These are phyloP conservation scores for Zeuzera pyrina DNA, from an alignment of 2,888 invertebrate genomes.

Conservation along the genomic window DNA sequence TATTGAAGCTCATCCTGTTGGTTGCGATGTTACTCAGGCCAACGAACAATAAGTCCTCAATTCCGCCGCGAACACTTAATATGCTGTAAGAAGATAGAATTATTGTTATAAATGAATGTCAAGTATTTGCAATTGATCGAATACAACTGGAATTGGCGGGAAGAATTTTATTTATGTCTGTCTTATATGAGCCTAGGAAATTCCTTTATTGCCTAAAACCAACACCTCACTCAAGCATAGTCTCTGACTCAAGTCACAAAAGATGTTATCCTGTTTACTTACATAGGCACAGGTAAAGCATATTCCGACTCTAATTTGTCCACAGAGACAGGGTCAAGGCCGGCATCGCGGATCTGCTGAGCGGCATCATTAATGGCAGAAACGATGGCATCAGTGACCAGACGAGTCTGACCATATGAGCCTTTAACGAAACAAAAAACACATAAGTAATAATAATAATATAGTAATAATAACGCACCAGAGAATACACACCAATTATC, in stretches of 20 bases:
- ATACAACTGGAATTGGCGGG: too few species aligned
- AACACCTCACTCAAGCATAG: too few species aligned
- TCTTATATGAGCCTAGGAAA: too few species aligned
- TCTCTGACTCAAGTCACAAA: too few species aligned
- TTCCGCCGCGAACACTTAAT: slow-evolving; percentile 17
- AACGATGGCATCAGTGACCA: slow-evolving; percentile 16
- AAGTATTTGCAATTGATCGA: too few species aligned
- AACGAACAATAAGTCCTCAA: slow-evolving; percentile 20
- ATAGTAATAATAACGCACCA: too few species aligned
- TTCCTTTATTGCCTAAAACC: not conserved
- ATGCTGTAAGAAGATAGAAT: slow-evolving; percentile 24
- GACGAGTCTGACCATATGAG: slow-evolving; percentile 6
- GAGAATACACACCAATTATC: too few species aligned
- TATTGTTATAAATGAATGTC: too few species aligned
- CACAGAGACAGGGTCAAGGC: slow-evolving; percentile 33
- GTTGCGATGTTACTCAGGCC: slow-evolving; percentile 46
- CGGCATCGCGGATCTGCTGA: slow-evolving; percentile 27
- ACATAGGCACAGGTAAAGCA: slow-evolving; percentile 36
- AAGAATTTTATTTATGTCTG: too few species aligned
- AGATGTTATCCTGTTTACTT: slow-evolving; percentile 26
- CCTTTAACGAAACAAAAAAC: not conserved
- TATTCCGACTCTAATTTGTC: slow-evolving; percentile 5
- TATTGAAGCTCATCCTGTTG: slow-evolving; percentile 25
- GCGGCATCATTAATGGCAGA: slow-evolving; percentile 24
- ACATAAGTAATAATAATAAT: not conserved